Base-by-base conservation (phyloP, 2,797 vertebrate species). In the Melanotaenia boesemani region DNA sequence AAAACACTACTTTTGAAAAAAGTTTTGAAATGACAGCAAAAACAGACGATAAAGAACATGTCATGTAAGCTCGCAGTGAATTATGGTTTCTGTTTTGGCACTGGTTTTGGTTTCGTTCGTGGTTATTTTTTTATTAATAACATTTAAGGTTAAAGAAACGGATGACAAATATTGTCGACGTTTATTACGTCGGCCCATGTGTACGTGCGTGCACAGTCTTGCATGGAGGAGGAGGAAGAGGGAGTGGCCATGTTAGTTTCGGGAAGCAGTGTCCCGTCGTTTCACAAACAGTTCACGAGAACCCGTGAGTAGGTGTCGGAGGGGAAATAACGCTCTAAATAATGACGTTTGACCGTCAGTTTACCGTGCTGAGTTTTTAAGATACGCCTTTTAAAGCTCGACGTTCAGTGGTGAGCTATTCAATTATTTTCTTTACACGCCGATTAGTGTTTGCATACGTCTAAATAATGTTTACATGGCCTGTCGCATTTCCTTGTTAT, bases 191-290 rank as follows among this genome's bases (percentile, higher is more conserved):
- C n/a, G 7, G 20, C 20, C 20, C 4, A 1, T 6, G 0, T 2
- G 60, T 39, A 11, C 54, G 63, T 39, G 41, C 36, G n/a, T 4
- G 32, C 1, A 4, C 15, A 13, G 15, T 6, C 39, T 32, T 32
- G 32, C 44, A 44, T n/a, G 26, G 26, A 62, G 16, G 28, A 62
- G 16, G 28, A 2, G 11, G 18, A 41, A 8, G 72, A 72, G 64
- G 85, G 87, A 41, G 90, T 72, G 76, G 63, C 63, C 76, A 7
- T 18, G 46, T 20, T 44, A 67, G 64, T 81, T 78, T 86, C 84
- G 68, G 86, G 82, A 86, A 86, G 52, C 36, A 24, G 30, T 39
- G 6, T 3, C 20, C 15, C 5, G 18, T 52, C 13, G 12, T 20
- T 1, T 3, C 15, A 39, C 46, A 46, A 20, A 3, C 28, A 63